A percentile compares a stretch with the other conserved stretches of the same genome.
Evolutionary conservation across 2,113 vertebrate species (phyloP).

Genomic region (Oryctolagus cuniculus): mOryCun1.1 NC_091435.1:72004501-72005000

Average conservation of each 20-base stretch:
- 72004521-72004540: not conserved
- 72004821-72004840: slow-evolving; percentile 90
- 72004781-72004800: slow-evolving; percentile 94
- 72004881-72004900: slow-evolving; percentile 7
- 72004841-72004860: slow-evolving; percentile 72
- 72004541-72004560: not conserved
- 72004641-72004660: not conserved
- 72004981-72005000: not conserved
- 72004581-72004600: not conserved
- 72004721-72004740: slow-evolving; percentile 89
- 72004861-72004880: not conserved
- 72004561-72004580: not conserved
- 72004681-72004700: slow-evolving; percentile 34
- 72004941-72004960: slow-evolving; percentile 75
- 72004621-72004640: not conserved
- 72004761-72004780: slow-evolving; percentile 94
- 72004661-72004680: slow-evolving; percentile 40
- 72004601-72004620: not conserved
- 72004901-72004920: slow-evolving; percentile 48
- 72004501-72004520: not conserved
- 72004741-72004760: slow-evolving; percentile 95
- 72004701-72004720: slow-evolving; percentile 93
- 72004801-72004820: slow-evolving; percentile 94
- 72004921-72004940: slow-evolving; percentile 63
- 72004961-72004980: slow-evolving; percentile 19